Evolutionary conservation across 2,888 invertebrate species (phyloP), one percentile per base, ranked within the genome.

Genomic region (Oxytorus armatus): DNA sequence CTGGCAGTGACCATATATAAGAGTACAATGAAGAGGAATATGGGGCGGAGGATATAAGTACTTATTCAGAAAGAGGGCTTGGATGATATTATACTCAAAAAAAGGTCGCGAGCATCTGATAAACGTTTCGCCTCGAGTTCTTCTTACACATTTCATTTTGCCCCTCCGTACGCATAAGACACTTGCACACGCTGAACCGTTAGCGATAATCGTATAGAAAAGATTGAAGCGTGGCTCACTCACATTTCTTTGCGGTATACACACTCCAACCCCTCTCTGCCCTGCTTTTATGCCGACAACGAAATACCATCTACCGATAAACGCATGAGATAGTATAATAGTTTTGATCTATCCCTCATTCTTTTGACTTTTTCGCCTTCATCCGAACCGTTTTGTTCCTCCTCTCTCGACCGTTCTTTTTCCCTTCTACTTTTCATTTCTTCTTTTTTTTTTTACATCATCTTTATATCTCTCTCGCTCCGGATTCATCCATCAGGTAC

Each of bases 121-220:
- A 72, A 77, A 49, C 59, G 59, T 53, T 69, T 72, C n/a, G 42
- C 21, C 25, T 39, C 33, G 70, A 10, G 11, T 76, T 53, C 18
- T 59, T 57, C 42, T 78, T 29, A 65, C 16, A 66, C 65, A 65
- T 68, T 76, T 72, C 23, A n/a, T 44, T 49, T 74, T 61, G 53
- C 66, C 73, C 72, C 55, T 53, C 21, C 25, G 42, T 73, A 55
- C 72, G 73, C 77, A 76, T 74, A 73, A 68, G 57, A 42, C 16
- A 55, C 55, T 59, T 49, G 73, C 70, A 76, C 65, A 68, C 77
- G 65, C 53, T 70, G 72, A 79, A 79, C 68, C 63, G 36, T 69
- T 63, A 68, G 44, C 55, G 39, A 74, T 63, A 73, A 74, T 74
- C 21, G 23, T 59, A 39, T 39, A 69, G 18, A 36, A 39, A 69